phyloP scores from a whole-genome alignment of 2,797 vertebrate genomes.

The Pogoniulus pusillus region DNA sequence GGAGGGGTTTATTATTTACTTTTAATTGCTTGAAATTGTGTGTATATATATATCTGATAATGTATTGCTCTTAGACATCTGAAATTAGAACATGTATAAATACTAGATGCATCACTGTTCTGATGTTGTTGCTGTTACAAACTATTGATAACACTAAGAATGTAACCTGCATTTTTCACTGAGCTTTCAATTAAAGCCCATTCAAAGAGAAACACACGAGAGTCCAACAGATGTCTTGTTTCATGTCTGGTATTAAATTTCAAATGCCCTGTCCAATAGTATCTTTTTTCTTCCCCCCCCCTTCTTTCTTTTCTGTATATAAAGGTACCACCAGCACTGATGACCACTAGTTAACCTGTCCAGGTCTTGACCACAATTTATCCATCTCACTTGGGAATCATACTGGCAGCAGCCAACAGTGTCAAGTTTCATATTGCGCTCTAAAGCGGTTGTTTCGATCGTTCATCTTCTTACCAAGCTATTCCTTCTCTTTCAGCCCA shows the following conservation, averaged over 20 bases:
- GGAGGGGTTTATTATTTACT: constrained; percentile 82
- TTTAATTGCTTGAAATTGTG: constrained; percentile 81
- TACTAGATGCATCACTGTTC: constrained; percentile 75
- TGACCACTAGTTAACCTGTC: constrained; percentile 69
- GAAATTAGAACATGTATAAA: constrained; percentile 80
- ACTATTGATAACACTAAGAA: constrained; percentile 77
- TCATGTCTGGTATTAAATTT: constrained; percentile 74
- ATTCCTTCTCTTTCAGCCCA: not conserved
- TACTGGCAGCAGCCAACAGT: constrained; percentile 40
- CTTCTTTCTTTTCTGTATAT: constrained; percentile 3
- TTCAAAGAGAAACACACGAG: constrained; percentile 74
- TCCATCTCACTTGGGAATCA: constrained; percentile 66
- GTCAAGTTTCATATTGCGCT: constrained; percentile 47
- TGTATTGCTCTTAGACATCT: constrained; percentile 80
- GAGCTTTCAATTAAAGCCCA: constrained; percentile 83
- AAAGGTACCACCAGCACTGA: constrained; percentile 55
- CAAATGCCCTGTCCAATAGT: constrained; percentile 53
- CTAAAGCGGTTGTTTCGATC: constrained; percentile 13
- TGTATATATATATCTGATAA: constrained; percentile 85
- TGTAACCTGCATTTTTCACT: constrained; percentile 83
- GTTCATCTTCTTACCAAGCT: constrained; percentile 10
- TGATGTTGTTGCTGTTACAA: constrained; percentile 73
- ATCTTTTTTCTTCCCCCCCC: constrained; percentile 12
- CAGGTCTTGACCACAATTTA: constrained; percentile 71
- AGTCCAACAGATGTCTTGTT: constrained; percentile 71